Conservation (phyloP, 2,888 invertebrate species). For the Atethmia centrago region DNA sequence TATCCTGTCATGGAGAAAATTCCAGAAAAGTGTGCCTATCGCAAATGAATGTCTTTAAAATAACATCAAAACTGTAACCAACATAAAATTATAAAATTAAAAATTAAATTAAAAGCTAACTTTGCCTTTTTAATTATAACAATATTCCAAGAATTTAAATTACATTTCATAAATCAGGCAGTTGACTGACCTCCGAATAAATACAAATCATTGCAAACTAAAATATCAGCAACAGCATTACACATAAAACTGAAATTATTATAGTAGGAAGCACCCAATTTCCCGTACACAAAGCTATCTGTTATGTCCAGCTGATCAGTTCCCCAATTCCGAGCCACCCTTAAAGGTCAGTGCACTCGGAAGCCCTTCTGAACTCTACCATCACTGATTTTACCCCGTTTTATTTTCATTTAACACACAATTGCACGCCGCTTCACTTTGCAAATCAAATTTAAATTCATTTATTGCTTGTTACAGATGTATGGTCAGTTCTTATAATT, state of each 20-base stretch:
- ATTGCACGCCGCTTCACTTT: slow-evolving; percentile 71
- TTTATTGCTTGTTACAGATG: too few species aligned
- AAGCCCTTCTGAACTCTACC: slow-evolving; percentile 75
- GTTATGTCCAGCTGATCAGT: slow-evolving; percentile 81
- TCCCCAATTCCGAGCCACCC: slow-evolving; percentile 74
- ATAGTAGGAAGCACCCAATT: slow-evolving; percentile 64
- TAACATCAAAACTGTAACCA: not conserved
- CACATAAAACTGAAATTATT: slow-evolving; percentile 53
- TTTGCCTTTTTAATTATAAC: not conserved
- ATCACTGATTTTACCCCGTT: slow-evolving; percentile 73
- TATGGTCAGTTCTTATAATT: too few species aligned
- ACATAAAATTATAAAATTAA: not conserved
- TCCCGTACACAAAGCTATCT: slow-evolving; percentile 71
- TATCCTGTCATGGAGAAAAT: not conserved
- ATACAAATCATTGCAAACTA: slow-evolving; percentile 16
- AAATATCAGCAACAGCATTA: slow-evolving; percentile 24
- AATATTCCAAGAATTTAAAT: not conserved
- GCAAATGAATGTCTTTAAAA: not conserved
- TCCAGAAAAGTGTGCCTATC: not conserved
- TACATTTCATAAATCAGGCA: not conserved
- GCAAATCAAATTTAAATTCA: too few species aligned
- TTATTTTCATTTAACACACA: slow-evolving; percentile 81
- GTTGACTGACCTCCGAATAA: not conserved
- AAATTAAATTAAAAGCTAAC: not conserved
- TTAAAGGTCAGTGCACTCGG: slow-evolving; percentile 83